phyloP scores from a whole-genome alignment of 2,797 vertebrate genomes.

The Vipera ursinii region DNA sequence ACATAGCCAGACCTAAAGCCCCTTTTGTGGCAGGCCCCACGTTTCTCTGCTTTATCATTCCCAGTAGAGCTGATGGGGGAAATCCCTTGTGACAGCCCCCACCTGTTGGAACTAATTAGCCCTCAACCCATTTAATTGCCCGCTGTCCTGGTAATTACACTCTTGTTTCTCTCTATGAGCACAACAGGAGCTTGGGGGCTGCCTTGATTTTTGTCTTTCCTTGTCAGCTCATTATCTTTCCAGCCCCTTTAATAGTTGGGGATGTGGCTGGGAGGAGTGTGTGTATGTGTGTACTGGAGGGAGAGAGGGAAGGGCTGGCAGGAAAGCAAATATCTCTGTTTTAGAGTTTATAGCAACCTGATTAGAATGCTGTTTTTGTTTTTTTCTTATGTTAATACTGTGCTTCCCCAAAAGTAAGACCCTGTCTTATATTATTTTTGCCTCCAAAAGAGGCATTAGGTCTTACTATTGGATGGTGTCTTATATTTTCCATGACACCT shows the following conservation, averaged over 20 bases:
- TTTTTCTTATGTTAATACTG: conserved; percentile 5
- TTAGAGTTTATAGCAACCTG: neutral
- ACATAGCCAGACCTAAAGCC: neutral
- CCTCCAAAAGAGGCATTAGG: too few relatives aligned
- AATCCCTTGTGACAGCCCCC: conserved; percentile 18
- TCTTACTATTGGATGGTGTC: too few relatives aligned
- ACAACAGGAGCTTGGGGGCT: conserved; percentile 53
- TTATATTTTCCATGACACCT: too few relatives aligned
- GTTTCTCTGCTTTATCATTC: neutral
- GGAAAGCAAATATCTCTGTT: neutral
- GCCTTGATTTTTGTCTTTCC: conserved; percentile 71
- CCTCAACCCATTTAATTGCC: conserved; percentile 68
- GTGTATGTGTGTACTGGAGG: neutral
- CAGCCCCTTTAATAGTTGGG: conserved; percentile 60
- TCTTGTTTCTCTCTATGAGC: conserved; percentile 69
- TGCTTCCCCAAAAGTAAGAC: too few relatives aligned
- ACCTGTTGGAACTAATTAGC: conserved; percentile 59
- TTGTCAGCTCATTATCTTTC: conserved; percentile 69
- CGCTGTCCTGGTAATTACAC: conserved; percentile 70
- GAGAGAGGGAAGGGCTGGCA: neutral
- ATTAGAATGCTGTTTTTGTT: neutral
- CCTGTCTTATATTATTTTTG: too few relatives aligned
- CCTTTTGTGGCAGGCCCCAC: neutral
- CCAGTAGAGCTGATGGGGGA: neutral
- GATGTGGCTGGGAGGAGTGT: neutral